Conservation (phyloP, 92 coral and sea anemone species). For the Phenganax subtilis region DNA sequence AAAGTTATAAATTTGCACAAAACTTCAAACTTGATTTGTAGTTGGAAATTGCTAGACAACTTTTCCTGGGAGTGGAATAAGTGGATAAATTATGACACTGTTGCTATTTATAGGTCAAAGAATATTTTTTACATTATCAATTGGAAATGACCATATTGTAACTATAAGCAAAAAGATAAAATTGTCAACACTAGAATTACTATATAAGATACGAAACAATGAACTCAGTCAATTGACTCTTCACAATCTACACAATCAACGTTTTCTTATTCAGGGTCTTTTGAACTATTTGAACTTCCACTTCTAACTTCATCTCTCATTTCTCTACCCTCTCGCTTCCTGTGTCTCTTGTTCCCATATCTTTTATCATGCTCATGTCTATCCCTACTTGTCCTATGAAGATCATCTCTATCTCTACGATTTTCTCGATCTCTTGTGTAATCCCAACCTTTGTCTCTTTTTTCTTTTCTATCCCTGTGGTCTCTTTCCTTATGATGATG, state of each 20-base stretch:
- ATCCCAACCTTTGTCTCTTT: not conserved
- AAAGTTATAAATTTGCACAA: too few species aligned
- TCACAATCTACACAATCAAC: not conserved
- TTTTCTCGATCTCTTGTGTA: not conserved
- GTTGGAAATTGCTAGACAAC: not conserved
- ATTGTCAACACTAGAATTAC: not conserved
- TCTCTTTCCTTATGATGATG: slow-evolving; percentile 13
- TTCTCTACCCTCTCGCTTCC: slow-evolving; percentile 12
- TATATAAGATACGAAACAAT: not conserved
- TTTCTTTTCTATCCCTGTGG: not conserved
- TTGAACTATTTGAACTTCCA: not conserved
- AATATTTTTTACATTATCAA: too few species aligned
- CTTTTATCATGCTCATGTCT: not conserved
- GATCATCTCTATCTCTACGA: slow-evolving; percentile 9
- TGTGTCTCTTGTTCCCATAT: not conserved
- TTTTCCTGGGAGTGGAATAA: too few species aligned
- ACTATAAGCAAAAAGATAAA: too few species aligned
- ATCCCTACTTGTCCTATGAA: not conserved
- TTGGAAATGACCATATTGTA: too few species aligned
- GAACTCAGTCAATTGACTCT: too few species aligned
- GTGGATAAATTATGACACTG: too few species aligned
- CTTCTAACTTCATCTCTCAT: slow-evolving; percentile 4
- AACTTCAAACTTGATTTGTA: not conserved
- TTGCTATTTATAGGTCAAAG: too few species aligned
- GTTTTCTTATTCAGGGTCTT: not conserved